phyloP scores from a whole-genome alignment of 37 sponge, comb jelly and placozoan genomes.

The Halisarca cf. caerulea region DNA sequence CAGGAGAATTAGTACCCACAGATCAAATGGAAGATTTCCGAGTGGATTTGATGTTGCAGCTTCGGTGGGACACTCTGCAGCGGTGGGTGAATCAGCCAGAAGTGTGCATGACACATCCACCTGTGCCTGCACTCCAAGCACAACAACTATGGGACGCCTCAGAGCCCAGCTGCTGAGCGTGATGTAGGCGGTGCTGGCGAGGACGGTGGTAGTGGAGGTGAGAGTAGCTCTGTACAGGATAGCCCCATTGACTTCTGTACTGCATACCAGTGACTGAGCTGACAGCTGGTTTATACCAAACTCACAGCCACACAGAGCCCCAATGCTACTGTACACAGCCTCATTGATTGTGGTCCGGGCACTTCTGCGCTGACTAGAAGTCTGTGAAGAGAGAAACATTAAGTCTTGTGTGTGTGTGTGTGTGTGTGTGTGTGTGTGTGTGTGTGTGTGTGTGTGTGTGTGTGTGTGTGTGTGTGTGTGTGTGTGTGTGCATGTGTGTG shows the following conservation, averaged over 20 bases:
- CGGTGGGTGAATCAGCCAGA: too few relatives aligned
- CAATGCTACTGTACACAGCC: not conserved
- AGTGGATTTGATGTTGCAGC: too few relatives aligned
- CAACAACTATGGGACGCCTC: not conserved
- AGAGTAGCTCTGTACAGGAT: not conserved
- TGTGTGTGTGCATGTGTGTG: conserved; percentile 33
- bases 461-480: conserved; percentile 31
- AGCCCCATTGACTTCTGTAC: not conserved
- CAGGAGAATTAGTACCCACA: too few relatives aligned
- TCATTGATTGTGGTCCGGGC: not conserved
- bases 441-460: conserved; percentile 38
- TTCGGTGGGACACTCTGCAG: too few relatives aligned
- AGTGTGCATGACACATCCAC: not conserved
- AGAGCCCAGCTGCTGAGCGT: not conserved
- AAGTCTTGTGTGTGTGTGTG: conserved; percentile 31
- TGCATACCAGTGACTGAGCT: not conserved
- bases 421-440: conserved; percentile 51
- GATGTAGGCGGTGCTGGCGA: not conserved
- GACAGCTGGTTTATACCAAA: too few relatives aligned
- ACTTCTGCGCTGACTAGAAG: not conserved
- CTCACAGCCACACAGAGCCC: not conserved
- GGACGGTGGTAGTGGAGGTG: not conserved
- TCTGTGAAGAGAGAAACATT: too few relatives aligned
- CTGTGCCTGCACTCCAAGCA: not conserved
- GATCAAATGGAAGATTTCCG: too few relatives aligned